These are phyloP conservation scores for Pissodes strobi DNA, from an alignment of 1,140 invertebrate genomes.

Conservation along the genomic window DNA sequence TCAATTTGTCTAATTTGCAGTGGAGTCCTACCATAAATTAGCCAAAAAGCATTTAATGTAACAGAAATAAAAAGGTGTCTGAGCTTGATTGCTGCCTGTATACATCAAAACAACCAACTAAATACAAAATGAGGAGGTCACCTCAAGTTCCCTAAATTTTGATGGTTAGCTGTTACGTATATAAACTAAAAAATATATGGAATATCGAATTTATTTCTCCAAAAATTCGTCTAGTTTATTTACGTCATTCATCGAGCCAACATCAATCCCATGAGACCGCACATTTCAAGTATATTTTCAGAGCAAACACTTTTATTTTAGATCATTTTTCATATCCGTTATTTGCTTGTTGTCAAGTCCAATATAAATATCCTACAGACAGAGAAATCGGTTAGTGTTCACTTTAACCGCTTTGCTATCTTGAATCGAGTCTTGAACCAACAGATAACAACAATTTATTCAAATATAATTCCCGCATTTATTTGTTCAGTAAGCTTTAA, in stretches of 20 bases:
- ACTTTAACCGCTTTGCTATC: constrained; percentile 9
- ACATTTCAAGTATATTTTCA: neutral
- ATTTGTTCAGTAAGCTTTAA: constrained; percentile 6
- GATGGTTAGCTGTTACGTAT: too few relatives aligned
- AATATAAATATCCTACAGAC: constrained; percentile 4
- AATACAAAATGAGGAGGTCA: too few relatives aligned
- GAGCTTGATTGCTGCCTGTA: too few relatives aligned
- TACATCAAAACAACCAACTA: too few relatives aligned
- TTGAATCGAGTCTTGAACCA: too few relatives aligned
- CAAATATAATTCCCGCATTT: constrained; percentile 20
- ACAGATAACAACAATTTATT: constrained; percentile 22
- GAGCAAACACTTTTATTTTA: neutral
- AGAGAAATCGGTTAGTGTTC: constrained; percentile 4
- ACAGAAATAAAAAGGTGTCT: too few relatives aligned
- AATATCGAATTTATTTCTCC: too few relatives aligned
- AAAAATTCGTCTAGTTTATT: neutral
- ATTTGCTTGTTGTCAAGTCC: constrained; percentile 1
- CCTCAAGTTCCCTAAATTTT: too few relatives aligned
- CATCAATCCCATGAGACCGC: neutral
- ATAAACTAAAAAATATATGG: too few relatives aligned
- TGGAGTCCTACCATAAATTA: too few relatives aligned
- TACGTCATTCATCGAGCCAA: neutral
- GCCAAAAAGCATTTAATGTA: too few relatives aligned
- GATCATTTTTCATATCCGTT: neutral
- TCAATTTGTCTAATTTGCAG: too few relatives aligned